These are phyloP conservation scores for Galendromus occidentalis DNA, from an alignment of 1,140 invertebrate species.

Conservation along the genomic window DNA sequence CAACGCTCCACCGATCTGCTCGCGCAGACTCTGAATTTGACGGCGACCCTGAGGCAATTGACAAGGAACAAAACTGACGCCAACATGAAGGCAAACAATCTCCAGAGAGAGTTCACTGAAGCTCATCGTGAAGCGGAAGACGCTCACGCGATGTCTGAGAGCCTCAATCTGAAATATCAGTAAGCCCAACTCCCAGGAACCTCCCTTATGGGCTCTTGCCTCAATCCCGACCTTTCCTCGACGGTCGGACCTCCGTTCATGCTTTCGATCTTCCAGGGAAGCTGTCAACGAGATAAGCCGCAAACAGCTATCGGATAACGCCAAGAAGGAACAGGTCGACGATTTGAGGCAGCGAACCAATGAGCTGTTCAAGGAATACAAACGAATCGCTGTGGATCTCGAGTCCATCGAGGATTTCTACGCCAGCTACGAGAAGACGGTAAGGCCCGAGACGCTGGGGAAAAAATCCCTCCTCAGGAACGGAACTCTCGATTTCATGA, in stretches of 20 bases:
- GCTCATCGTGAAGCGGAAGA: neutral
- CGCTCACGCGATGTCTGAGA: neutral
- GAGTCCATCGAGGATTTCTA: neutral
- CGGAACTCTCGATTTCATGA: too few species aligned
- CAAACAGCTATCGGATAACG: neutral
- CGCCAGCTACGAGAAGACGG: neutral
- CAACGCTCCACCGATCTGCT: neutral
- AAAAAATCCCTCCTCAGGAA: too few species aligned
- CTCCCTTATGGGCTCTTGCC: neutral
- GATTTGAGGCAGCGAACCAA: neutral
- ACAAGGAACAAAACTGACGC: neutral
- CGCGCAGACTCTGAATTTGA: neutral
- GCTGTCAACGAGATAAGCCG: neutral
- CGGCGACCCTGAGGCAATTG: neutral
- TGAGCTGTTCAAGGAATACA: neutral
- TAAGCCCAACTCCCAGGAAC: neutral
- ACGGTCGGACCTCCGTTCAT: neutral
- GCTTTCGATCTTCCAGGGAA: neutral
- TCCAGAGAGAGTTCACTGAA: neutral
- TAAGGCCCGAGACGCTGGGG: neutral
- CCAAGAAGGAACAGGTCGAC: neutral
- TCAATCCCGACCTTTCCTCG: neutral
- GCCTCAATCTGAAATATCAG: neutral
- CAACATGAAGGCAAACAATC: neutral
- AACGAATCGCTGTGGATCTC: neutral